phyloP scores from a whole-genome alignment of 2,113 vertebrate genomes.

The Stictonetta naevosa region DNA sequence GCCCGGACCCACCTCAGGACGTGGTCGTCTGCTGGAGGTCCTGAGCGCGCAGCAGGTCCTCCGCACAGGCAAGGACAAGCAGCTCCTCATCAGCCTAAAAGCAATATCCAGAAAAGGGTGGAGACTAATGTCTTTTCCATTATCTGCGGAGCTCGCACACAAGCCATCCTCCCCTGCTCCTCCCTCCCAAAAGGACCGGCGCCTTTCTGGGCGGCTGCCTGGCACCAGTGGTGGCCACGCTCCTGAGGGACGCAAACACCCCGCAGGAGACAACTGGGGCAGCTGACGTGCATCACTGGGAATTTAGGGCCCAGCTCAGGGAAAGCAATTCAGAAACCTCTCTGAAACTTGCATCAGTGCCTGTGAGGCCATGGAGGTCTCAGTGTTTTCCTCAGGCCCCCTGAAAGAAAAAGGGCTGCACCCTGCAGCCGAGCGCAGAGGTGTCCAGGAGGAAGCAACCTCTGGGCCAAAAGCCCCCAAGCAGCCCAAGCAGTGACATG shows the following conservation, averaged over 20 bases:
- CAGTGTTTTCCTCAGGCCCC: neutral
- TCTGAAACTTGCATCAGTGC: neutral
- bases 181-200: neutral
- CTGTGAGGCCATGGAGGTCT: neutral
- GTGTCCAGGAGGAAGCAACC: neutral
- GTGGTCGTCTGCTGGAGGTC: no score
- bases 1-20: no score
- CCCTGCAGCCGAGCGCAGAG: neutral
- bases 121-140: constrained; percentile 11
- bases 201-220: neutral
- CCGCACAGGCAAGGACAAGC: neutral
- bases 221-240: neutral
- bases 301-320: neutral
- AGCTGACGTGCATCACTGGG: rapidly evolving
- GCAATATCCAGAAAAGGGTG: constrained; percentile 19
- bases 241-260: neutral
- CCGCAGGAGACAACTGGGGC: neutral
- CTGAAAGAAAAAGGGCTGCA: neutral
- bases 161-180: neutral
- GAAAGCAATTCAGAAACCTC: neutral
- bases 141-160: neutral
- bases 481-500: neutral
- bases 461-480: neutral
- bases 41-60: neutral
- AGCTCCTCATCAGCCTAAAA: neutral